A percentile compares a stretch with the other conserved stretches of the same genome.
Evolutionary conservation across 2,888 invertebrate genomes (phyloP).

Genomic region (Euspilapteryx auroguttella): DNA sequence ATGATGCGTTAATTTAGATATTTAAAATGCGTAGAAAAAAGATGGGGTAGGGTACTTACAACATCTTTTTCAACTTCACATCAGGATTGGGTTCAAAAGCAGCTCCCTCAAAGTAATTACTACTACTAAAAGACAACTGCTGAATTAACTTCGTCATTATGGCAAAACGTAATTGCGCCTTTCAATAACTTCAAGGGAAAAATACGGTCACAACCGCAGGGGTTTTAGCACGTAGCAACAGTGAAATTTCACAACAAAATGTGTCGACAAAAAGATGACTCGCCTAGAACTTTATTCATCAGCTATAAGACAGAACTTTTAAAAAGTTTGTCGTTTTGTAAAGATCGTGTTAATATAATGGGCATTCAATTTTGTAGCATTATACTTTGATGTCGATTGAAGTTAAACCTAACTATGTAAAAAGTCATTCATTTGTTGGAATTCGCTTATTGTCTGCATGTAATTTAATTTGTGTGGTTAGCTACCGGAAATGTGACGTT

Average conservation of each 20-base stretch:
- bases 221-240: constrained; percentile 10
- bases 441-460: too few species aligned
- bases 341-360: too few species aligned
- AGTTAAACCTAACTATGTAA: too few species aligned
- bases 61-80: constrained; percentile 15
- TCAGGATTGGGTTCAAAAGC: constrained; percentile 24
- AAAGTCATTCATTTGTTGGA: too few species aligned
- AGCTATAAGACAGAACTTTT: too few species aligned
- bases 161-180: constrained; percentile 50
- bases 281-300: too few species aligned
- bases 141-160: constrained; percentile 58
- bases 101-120: constrained; percentile 41
- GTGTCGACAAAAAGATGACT: constrained; percentile 10
- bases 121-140: constrained; percentile 59
- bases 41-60: not conserved
- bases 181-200: constrained; percentile 29
- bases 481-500: too few species aligned
- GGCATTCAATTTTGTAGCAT: too few species aligned
- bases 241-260: constrained; percentile 29
- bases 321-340: too few species aligned
- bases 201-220: constrained; percentile 40
- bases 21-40: not conserved
- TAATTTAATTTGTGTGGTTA: too few species aligned
- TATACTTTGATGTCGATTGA: too few species aligned
- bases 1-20: too few species aligned